A percentile compares a stretch with the other conserved stretches of the same genome.
Evolutionary conservation across 2,113 vertebrate genomes (phyloP).

Genomic region (Platysternon megacephalum): DNA sequence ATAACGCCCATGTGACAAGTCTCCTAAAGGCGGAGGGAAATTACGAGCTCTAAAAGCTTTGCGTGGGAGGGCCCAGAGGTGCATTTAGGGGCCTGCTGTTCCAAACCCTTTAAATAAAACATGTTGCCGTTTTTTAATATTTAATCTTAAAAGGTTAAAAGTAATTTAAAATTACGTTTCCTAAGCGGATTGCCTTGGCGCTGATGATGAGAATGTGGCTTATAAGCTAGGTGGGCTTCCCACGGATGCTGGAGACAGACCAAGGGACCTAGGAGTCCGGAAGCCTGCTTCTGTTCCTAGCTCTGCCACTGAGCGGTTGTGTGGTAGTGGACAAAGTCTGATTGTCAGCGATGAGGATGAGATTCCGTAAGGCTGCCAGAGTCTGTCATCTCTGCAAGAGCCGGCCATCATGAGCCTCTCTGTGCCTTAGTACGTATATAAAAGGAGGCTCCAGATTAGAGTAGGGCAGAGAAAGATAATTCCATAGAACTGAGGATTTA

Average conservation of each 20-base stretch:
- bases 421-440: background rate
- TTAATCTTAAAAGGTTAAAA: background rate
- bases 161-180: background rate
- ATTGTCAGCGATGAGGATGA: background rate
- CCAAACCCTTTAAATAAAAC: background rate
- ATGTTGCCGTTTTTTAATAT: background rate
- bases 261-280: background rate
- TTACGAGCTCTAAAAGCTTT: background rate
- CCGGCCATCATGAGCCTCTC: background rate
- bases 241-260: background rate
- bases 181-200: background rate
- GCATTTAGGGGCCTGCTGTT: background rate
- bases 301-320: background rate
- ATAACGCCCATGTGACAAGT: background rate
- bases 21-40: background rate
- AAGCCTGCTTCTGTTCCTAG: fast-evolving
- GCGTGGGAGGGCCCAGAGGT: background rate
- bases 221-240: background rate
- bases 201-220: background rate
- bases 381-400: background rate
- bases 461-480: background rate
- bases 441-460: background rate
- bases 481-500: background rate
- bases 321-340: background rate
- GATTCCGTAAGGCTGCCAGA: background rate